Percentiles rank a stretch among this genome's conserved stretches.
Evolutionary conservation across 1,140 invertebrate genomes (phyloP).

Genomic region (Doryteuthis pealeii): DNA sequence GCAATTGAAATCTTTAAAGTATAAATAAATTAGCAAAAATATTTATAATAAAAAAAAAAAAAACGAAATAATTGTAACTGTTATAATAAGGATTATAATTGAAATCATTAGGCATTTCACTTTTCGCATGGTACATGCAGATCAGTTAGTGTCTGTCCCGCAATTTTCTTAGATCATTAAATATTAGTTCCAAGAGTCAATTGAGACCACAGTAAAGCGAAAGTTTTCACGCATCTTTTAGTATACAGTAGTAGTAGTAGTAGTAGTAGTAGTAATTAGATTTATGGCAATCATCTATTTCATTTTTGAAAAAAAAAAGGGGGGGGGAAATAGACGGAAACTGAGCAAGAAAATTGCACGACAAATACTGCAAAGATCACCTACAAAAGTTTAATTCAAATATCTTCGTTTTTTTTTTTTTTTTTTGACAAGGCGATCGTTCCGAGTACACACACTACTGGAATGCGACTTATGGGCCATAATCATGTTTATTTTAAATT

Average conservation of each 20-base stretch:
- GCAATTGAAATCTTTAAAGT: no score
- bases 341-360: slow-evolving; percentile 11
- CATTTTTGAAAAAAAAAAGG: not conserved
- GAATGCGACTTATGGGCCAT: not conserved
- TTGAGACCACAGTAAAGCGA: no score
- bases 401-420: not conserved
- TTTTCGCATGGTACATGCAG: no score
- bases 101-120: no score
- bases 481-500: not conserved
- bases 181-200: no score
- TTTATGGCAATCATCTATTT: slow-evolving; percentile 2
- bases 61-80: no score
- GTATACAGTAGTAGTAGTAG: slow-evolving; percentile 7
- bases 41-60: no score
- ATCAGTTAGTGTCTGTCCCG: no score
- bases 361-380: slow-evolving; percentile 12
- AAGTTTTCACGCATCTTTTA: no score
- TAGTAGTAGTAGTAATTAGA: slow-evolving; percentile 15
- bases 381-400: not conserved
- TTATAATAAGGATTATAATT: no score
- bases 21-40: no score
- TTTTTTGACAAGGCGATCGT: not conserved
- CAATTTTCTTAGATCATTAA: no score
- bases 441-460: not conserved
- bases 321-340: not conserved